Percentiles rank a stretch among this genome's conserved stretches.
Conservation (phyloP, 2,113 vertebrate genomes). For the Rhineura floridana region DNA sequence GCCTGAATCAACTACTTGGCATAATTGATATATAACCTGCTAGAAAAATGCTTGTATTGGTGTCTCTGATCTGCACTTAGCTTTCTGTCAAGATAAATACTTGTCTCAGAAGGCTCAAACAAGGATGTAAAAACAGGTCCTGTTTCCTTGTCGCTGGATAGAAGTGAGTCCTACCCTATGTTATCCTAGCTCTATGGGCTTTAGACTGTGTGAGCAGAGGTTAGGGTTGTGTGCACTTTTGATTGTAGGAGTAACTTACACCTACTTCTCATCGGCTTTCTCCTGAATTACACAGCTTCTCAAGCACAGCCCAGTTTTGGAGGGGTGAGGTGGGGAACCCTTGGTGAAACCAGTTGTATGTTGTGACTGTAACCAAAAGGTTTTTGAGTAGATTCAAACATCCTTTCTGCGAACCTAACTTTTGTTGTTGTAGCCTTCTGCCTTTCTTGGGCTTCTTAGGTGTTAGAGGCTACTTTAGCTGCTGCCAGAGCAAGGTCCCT, state of each 20-base stretch:
- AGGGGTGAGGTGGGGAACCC: background rate
- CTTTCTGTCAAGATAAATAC: background rate
- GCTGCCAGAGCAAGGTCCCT: background rate
- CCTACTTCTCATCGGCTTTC: background rate
- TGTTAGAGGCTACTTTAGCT: background rate
- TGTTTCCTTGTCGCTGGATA: background rate
- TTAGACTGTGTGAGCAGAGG: background rate
- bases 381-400: background rate
- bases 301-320: no score
- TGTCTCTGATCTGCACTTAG: background rate
- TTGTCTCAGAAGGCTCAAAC: background rate
- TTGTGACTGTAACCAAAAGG: background rate
- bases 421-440: background rate
- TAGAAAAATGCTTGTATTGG: background rate
- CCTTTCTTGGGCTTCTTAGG: background rate
- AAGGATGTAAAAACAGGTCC: background rate
- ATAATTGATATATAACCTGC: background rate
- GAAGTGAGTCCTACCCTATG: background rate
- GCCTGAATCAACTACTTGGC: background rate
- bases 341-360: background rate
- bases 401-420: background rate
- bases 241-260: background rate
- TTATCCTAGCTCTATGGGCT: background rate
- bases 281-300: background rate
- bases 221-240: background rate